phyloP scores from a whole-genome alignment of 2,113 vertebrate genomes.

The Equus przewalskii region DNA sequence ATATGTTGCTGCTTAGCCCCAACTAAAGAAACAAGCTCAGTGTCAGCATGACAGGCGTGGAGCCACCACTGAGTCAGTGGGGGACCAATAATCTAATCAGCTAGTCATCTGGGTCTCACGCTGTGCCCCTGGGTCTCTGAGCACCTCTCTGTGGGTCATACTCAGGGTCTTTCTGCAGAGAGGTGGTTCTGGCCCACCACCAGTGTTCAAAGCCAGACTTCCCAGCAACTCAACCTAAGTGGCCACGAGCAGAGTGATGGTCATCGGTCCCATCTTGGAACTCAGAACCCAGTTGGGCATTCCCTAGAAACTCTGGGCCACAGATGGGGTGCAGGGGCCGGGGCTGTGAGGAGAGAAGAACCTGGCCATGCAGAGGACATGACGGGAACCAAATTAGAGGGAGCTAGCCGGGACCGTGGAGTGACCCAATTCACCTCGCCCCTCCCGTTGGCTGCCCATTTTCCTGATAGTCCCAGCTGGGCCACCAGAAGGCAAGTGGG shows the following conservation, averaged over 20 bases:
- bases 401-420: fast-evolving
- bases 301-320: background rate
- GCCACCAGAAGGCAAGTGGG: background rate
- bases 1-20: fast-evolving
- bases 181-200: background rate
- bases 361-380: fast-evolving
- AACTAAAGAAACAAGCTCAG: background rate
- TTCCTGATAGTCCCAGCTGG: background rate
- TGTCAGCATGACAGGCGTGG: fast-evolving
- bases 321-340: background rate
- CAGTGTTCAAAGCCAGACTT: background rate
- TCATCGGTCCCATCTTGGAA: background rate
- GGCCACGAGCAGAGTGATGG: fast-evolving
- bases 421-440: fast-evolving
- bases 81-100: too few species aligned
- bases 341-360: background rate
- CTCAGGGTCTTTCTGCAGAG: too few species aligned
- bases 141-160: background rate
- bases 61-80: background rate
- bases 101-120: background rate
- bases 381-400: fast-evolving
- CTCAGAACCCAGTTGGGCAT: background rate
- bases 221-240: background rate
- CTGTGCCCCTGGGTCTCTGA: background rate
- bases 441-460: too few species aligned